Evolutionary conservation across 2,113 vertebrate genomes (phyloP).

Genomic region (Lagopus leucura): DNA sequence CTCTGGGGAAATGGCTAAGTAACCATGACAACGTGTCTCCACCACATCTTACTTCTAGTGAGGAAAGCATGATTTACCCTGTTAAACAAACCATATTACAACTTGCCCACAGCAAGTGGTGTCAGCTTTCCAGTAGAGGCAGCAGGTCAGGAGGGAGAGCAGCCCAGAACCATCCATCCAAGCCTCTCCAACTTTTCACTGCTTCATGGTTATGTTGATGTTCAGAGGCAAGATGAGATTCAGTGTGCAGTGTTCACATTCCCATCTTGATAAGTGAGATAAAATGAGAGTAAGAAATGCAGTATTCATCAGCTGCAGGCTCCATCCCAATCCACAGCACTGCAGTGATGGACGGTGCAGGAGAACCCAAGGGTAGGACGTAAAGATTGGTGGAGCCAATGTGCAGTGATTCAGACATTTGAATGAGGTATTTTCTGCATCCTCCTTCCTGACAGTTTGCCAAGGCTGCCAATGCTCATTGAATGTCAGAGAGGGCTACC

Average conservation of each 20-base stretch:
- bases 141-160: conserved; percentile 58
- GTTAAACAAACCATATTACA: conserved; percentile 70
- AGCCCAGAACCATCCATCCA: conserved; percentile 49
- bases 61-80: conserved; percentile 71
- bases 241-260: not conserved
- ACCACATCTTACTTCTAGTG: conserved; percentile 68
- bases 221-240: not conserved
- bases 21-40: conserved; percentile 82
- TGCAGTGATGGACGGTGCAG: not conserved
- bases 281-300: not conserved
- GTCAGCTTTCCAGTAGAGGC: conserved; percentile 57
- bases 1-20: conserved; percentile 80
- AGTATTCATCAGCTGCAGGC: conserved; percentile 26
- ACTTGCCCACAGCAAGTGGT: conserved; percentile 71
- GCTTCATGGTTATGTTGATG: not conserved
- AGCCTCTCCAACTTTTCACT: not conserved
- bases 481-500: conserved; percentile 25
- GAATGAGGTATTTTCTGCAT: conserved; percentile 8
- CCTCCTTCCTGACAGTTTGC: conserved; percentile 40
- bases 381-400: not conserved
- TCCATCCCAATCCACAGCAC: not conserved
- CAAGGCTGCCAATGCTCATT: conserved; percentile 32
- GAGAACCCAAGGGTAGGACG: not conserved
- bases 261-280: conserved; percentile 9
- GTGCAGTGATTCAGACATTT: not conserved